These are phyloP conservation scores for Chymomyza procnemis DNA, from an alignment of 2,888 invertebrate genomes.

Conservation along the genomic window DNA sequence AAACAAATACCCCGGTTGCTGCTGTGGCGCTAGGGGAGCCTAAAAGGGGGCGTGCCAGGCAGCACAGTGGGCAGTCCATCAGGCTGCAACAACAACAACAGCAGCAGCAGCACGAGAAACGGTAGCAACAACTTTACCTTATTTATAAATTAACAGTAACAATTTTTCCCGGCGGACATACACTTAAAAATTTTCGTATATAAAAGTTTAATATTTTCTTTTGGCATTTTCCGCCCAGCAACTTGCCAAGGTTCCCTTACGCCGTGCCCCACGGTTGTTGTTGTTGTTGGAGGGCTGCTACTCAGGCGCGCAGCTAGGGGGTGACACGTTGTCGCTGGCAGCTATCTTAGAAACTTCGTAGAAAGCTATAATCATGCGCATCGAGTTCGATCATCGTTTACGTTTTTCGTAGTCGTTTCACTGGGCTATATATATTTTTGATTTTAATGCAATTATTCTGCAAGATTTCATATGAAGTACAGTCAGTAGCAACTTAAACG, in stretches of 20 bases:
- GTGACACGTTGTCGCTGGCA: too few species aligned
- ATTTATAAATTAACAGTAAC: slow-evolving; percentile 69
- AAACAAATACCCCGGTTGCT: slow-evolving; percentile 55
- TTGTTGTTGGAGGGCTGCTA: slow-evolving; percentile 2
- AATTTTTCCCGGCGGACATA: slow-evolving; percentile 66
- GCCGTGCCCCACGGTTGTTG: slow-evolving; percentile 2
- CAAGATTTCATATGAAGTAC: too few species aligned
- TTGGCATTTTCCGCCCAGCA: slow-evolving; percentile 1
- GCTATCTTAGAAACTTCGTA: too few species aligned
- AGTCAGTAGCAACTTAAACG: too few species aligned
- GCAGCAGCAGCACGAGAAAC: slow-evolving; percentile 10
- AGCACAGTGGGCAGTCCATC: slow-evolving; percentile 28
- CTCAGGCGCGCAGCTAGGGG: too few species aligned
- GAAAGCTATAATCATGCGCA: too few species aligned
- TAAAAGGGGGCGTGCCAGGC: not conserved
- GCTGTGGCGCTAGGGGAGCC: not conserved
- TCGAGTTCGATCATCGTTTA: too few species aligned
- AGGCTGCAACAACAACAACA: slow-evolving; percentile 9
- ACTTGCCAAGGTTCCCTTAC: not conserved
- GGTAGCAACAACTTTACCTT: slow-evolving; percentile 49
- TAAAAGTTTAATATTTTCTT: slow-evolving; percentile 55
- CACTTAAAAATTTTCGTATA: slow-evolving; percentile 62
- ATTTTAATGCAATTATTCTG: too few species aligned
- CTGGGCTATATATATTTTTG: too few species aligned
- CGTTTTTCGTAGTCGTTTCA: too few species aligned